Evolutionary conservation across 2,113 vertebrate genomes (phyloP).

Genomic region (Oriolus oriolus): DNA sequence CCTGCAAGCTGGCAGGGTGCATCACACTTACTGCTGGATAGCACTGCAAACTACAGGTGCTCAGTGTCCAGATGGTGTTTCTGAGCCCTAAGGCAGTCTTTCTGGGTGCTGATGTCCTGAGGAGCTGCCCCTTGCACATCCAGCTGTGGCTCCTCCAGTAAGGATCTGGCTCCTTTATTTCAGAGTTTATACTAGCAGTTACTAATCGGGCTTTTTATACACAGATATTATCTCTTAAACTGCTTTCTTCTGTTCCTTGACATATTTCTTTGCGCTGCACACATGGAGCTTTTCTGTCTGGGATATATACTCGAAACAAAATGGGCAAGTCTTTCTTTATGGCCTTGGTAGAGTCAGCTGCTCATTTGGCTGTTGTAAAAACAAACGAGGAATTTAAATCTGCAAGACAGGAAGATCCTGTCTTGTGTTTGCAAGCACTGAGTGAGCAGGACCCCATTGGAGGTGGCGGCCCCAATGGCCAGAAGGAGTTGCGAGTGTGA

Average conservation of each 20-base stretch:
- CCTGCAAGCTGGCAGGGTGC: not conserved
- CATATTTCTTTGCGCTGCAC: not conserved
- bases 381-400: not conserved
- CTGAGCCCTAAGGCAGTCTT: not conserved
- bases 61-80: not conserved
- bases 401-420: not conserved
- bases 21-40: not conserved
- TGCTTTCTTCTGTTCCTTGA: not conserved
- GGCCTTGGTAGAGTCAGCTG: not conserved
- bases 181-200: not conserved
- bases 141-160: fast-evolving
- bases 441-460: not conserved
- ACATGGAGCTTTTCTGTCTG: not conserved
- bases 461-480: not conserved
- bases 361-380: not conserved
- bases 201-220: not conserved
- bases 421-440: not conserved
- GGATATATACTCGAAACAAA: fast-evolving
- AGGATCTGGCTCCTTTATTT: not conserved
- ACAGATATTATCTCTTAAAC: not conserved
- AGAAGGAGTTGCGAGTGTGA: not conserved
- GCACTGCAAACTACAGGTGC: not conserved
- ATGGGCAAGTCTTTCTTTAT: not conserved
- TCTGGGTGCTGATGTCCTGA: not conserved
- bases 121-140: not conserved